These are phyloP conservation scores for Stichodactyla mertensii DNA, from an alignment of 64 coral and sea anemone species.

Conservation along the genomic window DNA sequence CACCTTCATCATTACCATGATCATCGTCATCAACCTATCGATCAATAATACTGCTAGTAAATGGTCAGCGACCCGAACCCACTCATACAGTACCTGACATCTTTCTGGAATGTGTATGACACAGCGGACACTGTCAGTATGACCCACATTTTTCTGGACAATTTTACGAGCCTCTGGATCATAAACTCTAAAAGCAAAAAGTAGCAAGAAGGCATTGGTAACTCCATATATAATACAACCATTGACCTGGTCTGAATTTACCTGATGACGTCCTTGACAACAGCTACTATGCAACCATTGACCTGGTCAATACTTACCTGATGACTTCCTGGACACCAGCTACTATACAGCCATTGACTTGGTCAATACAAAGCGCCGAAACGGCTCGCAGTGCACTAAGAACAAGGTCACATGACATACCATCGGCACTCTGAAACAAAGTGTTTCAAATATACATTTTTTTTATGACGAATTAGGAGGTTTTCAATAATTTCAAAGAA, in stretches of 20 bases:
- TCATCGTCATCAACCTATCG: background rate
- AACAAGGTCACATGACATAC: constrained; percentile 89
- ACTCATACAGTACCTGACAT: constrained; percentile 49
- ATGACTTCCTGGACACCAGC: constrained; percentile 90
- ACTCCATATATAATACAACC: constrained; percentile 81
- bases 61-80: background rate
- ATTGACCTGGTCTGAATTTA: constrained; percentile 73
- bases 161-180: constrained; percentile 89
- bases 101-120: constrained; percentile 95
- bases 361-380: constrained; percentile 89
- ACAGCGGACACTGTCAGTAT: constrained; percentile 84
- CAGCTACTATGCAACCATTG: constrained; percentile 78
- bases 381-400: constrained; percentile 84
- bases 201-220: background rate
- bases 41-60: background rate
- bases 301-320: constrained; percentile 84
- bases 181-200: constrained; percentile 68
- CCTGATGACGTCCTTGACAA: constrained; percentile 85
- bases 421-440: constrained; percentile 67
- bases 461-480: background rate
- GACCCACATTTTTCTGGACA: constrained; percentile 96
- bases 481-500: too few species aligned
- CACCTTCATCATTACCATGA: too few species aligned
- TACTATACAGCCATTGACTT: constrained; percentile 87
- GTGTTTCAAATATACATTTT: background rate